These are phyloP conservation scores for Gasteruption jaculator DNA, from an alignment of 2,888 invertebrate genomes.

Conservation along the genomic window DNA sequence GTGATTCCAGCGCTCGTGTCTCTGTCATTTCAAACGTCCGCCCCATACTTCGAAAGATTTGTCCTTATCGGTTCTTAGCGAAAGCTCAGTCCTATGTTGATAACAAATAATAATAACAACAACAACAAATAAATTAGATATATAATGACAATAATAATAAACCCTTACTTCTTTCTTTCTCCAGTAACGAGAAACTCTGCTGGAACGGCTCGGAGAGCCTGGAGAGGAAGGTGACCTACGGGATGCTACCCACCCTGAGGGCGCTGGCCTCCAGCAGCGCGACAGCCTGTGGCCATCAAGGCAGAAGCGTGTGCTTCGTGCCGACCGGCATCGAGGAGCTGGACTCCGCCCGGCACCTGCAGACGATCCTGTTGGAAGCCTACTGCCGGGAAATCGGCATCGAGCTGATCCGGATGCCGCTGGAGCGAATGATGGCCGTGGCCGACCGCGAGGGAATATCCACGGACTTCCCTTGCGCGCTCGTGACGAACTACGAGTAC, in stretches of 20 bases:
- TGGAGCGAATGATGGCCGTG: too few relatives aligned
- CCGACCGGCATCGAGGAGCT: slow-evolving; percentile 60
- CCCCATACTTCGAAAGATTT: too few relatives aligned
- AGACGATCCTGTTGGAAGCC: slow-evolving; percentile 71
- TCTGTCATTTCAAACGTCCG: too few relatives aligned
- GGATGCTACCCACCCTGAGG: slow-evolving; percentile 62
- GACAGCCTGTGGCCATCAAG: slow-evolving; percentile 56
- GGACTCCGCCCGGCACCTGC: slow-evolving; percentile 74
- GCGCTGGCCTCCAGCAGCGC: slow-evolving; percentile 62
- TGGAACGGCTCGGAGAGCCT: slow-evolving; percentile 4
- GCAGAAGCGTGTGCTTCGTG: slow-evolving; percentile 57
- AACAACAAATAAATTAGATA: too few relatives aligned
- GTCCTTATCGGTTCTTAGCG: too few relatives aligned
- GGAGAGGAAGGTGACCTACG: slow-evolving; percentile 54
- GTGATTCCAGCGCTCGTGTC: too few relatives aligned
- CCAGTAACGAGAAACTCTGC: slow-evolving; percentile 1
- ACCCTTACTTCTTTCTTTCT: too few relatives aligned
- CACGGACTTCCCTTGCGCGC: slow-evolving; percentile 35
- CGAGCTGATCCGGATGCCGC: slow-evolving; percentile 65
- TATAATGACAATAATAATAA: too few relatives aligned
- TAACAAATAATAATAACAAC: too few relatives aligned
- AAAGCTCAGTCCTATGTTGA: too few relatives aligned
- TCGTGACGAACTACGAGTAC: slow-evolving; percentile 24
- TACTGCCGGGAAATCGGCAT: slow-evolving; percentile 77
- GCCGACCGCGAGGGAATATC: slow-evolving; percentile 33